Conservation (phyloP, 2,797 vertebrate genomes). For the Chloroceryle inda region DNA sequence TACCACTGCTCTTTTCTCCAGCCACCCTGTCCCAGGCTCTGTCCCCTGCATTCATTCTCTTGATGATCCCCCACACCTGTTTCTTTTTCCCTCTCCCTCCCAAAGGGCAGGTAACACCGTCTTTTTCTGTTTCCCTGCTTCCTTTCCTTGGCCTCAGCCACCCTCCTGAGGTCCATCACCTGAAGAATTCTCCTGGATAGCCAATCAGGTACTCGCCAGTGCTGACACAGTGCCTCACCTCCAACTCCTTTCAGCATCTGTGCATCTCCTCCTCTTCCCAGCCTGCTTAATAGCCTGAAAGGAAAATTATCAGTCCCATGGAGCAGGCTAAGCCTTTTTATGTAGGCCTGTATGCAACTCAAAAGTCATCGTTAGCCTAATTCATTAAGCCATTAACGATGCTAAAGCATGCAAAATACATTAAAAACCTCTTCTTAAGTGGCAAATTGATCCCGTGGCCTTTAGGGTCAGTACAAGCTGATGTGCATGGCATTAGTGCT, state of each 20-base stretch:
- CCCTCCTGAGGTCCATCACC: not conserved
- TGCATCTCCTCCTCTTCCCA: not conserved
- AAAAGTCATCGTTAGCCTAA: not conserved
- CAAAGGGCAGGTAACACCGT: not conserved
- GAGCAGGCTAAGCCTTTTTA: not conserved
- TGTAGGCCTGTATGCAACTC: not conserved
- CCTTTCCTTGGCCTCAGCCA: accelerated
- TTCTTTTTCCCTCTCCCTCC: not conserved
- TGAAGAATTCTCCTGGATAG: not conserved
- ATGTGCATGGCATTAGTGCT: not conserved
- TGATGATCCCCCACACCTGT: accelerated
- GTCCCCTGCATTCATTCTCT: not conserved
- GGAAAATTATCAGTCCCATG: not conserved
- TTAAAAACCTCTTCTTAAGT: slow-evolving; percentile 7
- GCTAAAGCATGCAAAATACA: slow-evolving; percentile 12
- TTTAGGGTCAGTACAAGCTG: not conserved
- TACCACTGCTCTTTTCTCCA: not conserved
- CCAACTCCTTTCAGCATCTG: not conserved
- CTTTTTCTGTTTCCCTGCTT: not conserved
- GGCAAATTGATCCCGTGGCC: not conserved
- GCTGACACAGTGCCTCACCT: not conserved
- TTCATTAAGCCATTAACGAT: not conserved
- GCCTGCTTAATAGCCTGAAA: not conserved
- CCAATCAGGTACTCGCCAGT: not conserved
- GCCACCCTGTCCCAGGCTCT: not conserved